phyloP scores from a whole-genome alignment of 2,797 vertebrate genomes.

The Aeoliscus strigatus region DNA sequence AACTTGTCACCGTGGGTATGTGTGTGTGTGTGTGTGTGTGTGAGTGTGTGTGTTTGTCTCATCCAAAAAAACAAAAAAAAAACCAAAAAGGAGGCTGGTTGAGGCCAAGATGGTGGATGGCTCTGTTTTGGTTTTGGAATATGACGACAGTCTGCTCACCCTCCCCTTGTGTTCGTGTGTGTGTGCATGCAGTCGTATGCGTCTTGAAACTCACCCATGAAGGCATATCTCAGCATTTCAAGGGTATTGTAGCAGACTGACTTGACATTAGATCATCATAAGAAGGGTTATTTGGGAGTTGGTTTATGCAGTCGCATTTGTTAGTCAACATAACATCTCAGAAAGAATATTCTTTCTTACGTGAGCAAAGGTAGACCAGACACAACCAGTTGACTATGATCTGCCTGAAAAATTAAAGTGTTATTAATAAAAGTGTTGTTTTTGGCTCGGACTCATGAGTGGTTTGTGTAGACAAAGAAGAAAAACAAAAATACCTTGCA shows the following conservation, averaged over 20 bases:
- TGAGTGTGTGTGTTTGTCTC: slow-evolving; percentile 12
- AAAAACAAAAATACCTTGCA: slow-evolving; percentile 2
- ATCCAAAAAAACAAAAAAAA: slow-evolving; percentile 18
- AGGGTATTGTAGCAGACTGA: slow-evolving; percentile 40
- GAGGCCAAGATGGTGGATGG: slow-evolving; percentile 57
- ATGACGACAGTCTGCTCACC: slow-evolving; percentile 48
- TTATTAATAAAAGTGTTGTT: too few relatives aligned
- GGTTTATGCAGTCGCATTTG: too few relatives aligned
- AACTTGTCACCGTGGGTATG: slow-evolving; percentile 37
- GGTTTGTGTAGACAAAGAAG: too few relatives aligned
- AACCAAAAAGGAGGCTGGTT: slow-evolving; percentile 13
- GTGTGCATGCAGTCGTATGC: slow-evolving; percentile 8
- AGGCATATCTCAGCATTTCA: slow-evolving; percentile 45
- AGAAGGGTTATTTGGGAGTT: too few relatives aligned
- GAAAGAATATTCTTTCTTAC: too few relatives aligned
- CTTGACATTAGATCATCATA: slow-evolving; percentile 40
- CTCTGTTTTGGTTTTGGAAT: slow-evolving; percentile 63
- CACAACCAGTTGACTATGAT: too few relatives aligned
- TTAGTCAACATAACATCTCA: too few relatives aligned
- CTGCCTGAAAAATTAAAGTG: too few relatives aligned
- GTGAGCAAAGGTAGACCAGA: too few relatives aligned
- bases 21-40: slow-evolving; percentile 10
- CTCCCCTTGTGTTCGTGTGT: slow-evolving; percentile 21
- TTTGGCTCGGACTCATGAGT: too few relatives aligned
- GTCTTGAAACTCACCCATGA: slow-evolving; percentile 43